phyloP scores from a whole-genome alignment of 2,797 vertebrate genomes.

The Gadopsis bispinosus region DNA sequence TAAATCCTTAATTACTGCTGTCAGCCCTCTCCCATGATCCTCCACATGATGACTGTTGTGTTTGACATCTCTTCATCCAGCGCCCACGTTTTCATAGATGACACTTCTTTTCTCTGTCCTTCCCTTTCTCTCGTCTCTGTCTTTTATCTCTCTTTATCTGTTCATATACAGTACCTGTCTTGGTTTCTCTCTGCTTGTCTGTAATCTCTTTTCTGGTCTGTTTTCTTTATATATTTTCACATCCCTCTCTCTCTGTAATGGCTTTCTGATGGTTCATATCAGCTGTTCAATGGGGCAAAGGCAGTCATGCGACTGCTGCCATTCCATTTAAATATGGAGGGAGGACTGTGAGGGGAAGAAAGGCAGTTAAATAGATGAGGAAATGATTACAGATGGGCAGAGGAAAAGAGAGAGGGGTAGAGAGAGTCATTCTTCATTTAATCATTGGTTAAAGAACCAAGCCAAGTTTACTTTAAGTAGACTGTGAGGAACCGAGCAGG shows the following conservation, averaged over 20 bases:
- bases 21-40: not conserved
- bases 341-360: not conserved
- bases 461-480: not conserved
- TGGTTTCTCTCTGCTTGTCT: not conserved
- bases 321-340: conserved; percentile 27
- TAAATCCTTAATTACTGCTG: conserved; percentile 3
- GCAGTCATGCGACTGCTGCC: not conserved
- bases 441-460: conserved; percentile 1
- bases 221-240: not conserved
- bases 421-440: not conserved
- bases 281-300: conserved; percentile 32
- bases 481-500: no score
- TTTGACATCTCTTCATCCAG: not conserved
- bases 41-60: conserved; percentile 10
- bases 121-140: not conserved
- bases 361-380: not conserved
- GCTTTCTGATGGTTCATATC: conserved; percentile 36
- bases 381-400: not conserved
- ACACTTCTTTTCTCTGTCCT: not conserved
- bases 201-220: not conserved
- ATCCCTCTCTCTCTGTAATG: conserved; percentile 10
- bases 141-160: not conserved
- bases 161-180: not conserved
- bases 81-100: not conserved
- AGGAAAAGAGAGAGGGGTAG: not conserved